phyloP scores from a whole-genome alignment of 1,140 invertebrate species.

The Mactra quadrangularis region DNA sequence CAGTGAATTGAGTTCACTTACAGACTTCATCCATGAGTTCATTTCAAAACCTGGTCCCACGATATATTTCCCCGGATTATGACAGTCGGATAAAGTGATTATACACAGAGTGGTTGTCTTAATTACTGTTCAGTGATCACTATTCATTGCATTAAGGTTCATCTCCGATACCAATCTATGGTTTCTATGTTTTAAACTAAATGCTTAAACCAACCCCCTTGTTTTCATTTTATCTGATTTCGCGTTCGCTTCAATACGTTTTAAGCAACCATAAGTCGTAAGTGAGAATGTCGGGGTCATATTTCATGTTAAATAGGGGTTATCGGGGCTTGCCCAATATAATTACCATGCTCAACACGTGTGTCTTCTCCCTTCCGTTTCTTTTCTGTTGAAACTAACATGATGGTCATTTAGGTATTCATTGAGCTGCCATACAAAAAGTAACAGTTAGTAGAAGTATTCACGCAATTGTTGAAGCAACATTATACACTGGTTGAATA shows the following conservation, averaged over 20 bases:
- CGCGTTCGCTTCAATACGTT: background rate
- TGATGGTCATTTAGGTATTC: constrained; percentile 2
- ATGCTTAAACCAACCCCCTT: background rate
- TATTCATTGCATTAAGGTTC: background rate
- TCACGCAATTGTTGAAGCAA: background rate
- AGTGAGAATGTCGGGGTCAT: background rate
- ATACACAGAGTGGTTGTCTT: too few relatives aligned
- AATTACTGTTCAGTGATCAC: too few relatives aligned
- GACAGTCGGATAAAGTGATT: too few relatives aligned
- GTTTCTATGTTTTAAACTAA: background rate
- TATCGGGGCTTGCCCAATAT: background rate
- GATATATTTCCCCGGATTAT: too few relatives aligned
- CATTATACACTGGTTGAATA: background rate
- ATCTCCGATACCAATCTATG: too few relatives aligned
- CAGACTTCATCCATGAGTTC: too few relatives aligned
- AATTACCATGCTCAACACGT: constrained; percentile 31
- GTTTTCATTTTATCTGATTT: too few relatives aligned
- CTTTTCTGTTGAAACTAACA: background rate
- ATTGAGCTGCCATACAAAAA: constrained; percentile 1
- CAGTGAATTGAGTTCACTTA: too few relatives aligned
- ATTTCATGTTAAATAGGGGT: background rate
- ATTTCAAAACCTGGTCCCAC: too few relatives aligned
- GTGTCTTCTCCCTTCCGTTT: background rate
- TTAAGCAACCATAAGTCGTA: background rate
- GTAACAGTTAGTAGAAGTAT: background rate